A percentile compares a stretch with the other conserved stretches of the same genome.
Evolutionary conservation across 2,113 vertebrate genomes (phyloP).

Genomic region (Campylomormyrus tamandua): DNA sequence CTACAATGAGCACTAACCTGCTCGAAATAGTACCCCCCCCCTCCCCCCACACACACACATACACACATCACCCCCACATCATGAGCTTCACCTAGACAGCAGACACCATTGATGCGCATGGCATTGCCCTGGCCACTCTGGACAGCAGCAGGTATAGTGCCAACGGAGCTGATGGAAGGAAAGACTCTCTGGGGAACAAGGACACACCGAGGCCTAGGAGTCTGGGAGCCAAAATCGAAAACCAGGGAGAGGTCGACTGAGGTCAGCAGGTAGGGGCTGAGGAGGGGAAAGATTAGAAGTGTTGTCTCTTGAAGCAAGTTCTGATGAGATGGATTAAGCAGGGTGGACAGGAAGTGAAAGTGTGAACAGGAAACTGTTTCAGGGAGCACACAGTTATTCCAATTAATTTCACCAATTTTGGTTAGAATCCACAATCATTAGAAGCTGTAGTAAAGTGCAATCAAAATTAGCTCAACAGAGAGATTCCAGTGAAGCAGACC

Average conservation of each 20-base stretch:
- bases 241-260: neutral
- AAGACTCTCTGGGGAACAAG: neutral
- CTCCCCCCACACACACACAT: no score
- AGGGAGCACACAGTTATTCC: neutral
- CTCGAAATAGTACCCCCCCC: neutral
- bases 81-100: neutral
- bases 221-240: neutral
- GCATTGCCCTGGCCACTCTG: neutral
- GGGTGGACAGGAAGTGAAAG: neutral
- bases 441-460: neutral
- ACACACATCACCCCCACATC: neutral
- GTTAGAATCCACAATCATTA: neutral
- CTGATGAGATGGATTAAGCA: neutral
- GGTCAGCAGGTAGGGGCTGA: neutral
- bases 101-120: neutral
- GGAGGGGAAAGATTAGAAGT: neutral
- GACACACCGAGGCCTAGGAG: neutral
- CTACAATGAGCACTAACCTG: neutral
- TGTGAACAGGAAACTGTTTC: neutral
- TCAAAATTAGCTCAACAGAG: neutral
- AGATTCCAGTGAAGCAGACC: neutral
- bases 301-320: neutral
- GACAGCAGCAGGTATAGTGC: neutral
- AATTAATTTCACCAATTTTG: neutral
- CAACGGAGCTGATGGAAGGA: neutral